Evolutionary conservation across 2,888 invertebrate genomes (phyloP), one percentile per base, ranked within the genome.

Genomic region (Lasioglossum villosulum): DNA sequence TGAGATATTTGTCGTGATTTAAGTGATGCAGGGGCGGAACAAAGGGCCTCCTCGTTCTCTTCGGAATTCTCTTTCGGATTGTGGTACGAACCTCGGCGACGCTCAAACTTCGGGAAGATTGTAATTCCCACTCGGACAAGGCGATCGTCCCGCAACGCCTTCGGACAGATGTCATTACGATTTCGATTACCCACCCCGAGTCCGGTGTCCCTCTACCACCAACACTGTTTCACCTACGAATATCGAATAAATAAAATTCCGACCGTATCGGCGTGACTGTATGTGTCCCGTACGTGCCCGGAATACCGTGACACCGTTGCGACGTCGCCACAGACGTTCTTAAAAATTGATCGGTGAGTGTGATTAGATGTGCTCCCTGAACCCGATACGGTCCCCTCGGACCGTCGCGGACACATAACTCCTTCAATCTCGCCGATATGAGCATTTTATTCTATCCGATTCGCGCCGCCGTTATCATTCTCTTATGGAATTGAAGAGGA

Each of bases 261-360:
- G 19, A 19, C 19, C 66, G 19, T 8, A 23, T 30, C 19, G 30
- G 66, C 23, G 66, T 10, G 8, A 2, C 16, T 30, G 30, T 63
- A 59, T 59, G 82, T 37, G 82, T 56, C 82, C 56, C 56, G 42
- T 34, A 82, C 82, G 82, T 83, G 83, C 39, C 5, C 30, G 45
- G 63, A 75, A 83, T 81, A 71, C 48, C 75, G 68, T 48, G 59
- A 48, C 59, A 8, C 34, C 16, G 37, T 34, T 30, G 75, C 16
- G 19, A 14, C 59, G 42, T 10, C 23, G 66, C 34, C 42, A 48
- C n/a, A 3, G 82, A 75, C 59, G 39, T 52, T 63, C 75, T 83
- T 72, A 83, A 83, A 83, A 83, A 82, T 83, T 82, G 83, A 83
- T 63, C 39, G 30, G 63, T n/a, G 14, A 19, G 71, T 75, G 75